Base-by-base conservation (phyloP, 2,888 invertebrate species). In the Tetanocera ferruginea region DNA sequence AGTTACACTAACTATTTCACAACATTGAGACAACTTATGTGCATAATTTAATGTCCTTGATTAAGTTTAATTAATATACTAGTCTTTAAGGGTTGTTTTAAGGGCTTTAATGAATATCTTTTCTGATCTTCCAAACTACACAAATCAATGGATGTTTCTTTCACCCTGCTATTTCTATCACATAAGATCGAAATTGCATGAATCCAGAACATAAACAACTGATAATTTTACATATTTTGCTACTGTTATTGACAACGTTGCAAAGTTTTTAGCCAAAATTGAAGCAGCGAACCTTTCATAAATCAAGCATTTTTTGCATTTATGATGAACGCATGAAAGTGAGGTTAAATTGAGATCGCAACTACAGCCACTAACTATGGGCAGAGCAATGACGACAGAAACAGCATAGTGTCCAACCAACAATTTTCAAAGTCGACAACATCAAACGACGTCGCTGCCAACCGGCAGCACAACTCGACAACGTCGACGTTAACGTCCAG, bases 321-420 rank as follows among this genome's bases (percentile, higher is more conserved):
- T 51, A 51, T 51, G 11, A 43, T 43, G 17, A 28, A 28, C 69
- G 49, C 17, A 11, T 52, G 77, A 78, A 80, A 79, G 80, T 81
- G 80, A 81, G 81, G 81, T 81, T 81, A 81, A 79, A 78, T 76
- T 69, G 57, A 71, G 72, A 76, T 78, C 79, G 76, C 11, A 78
- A 79, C 64, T 64, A 77, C 72, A 80, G 77, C 80, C 79, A 80
- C 79, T 79, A 73, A 73, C 76, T 69, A 77, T 66, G 77, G 77
- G 74, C 67, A 71, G 49, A 75, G n/a, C 31, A n/a, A 64, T 76
- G 77, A 71, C 74, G 64, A 60, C 31, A 23, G 49, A n/a, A 66
- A 69, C 77, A 17, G 66, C 78, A 77, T 49, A 71, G 78, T 25
- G 66, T 55, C 66, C 70, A n/a, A 70, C 71, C 66, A 76, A 67